phyloP scores from a whole-genome alignment of 2,888 invertebrate species.

The Baccha elongata region DNA sequence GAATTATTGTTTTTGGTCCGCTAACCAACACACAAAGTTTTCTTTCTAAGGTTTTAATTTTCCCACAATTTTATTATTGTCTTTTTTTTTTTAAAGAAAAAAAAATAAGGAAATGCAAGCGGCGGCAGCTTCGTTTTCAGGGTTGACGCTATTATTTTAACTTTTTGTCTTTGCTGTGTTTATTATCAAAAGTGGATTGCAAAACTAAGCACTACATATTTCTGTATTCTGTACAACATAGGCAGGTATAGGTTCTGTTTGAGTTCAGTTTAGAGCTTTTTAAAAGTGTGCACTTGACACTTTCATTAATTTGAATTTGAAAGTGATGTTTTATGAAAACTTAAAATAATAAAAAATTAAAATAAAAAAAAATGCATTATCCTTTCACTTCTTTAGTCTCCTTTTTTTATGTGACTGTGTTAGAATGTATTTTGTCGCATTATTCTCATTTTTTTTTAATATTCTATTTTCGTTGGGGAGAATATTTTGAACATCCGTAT shows the following conservation, averaged over 20 bases:
- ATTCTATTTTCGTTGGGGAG: conserved; percentile 9
- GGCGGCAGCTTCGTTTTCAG: conserved; percentile 43
- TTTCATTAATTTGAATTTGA: conserved; percentile 71
- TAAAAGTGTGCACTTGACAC: conserved; percentile 69
- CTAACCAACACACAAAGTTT: conserved; percentile 32
- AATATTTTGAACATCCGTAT: conserved; percentile 7
- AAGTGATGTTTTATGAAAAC: conserved; percentile 64
- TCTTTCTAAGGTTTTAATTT: conserved; percentile 29
- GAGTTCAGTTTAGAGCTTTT: conserved; percentile 55
- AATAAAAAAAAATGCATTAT: conserved; percentile 20
- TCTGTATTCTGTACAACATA: neutral
- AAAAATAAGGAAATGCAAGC: conserved; percentile 47
- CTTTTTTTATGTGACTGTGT: conserved; percentile 6
- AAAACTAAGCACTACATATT: neutral
- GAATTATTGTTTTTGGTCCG: neutral
- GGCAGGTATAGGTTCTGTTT: conserved; percentile 5
- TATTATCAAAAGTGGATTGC: conserved; percentile 17
- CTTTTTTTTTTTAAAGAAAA: conserved; percentile 36
- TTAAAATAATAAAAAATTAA: conserved; percentile 20
- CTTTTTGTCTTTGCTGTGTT: conserved; percentile 38
- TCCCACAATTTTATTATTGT: conserved; percentile 56
- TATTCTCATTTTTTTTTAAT: conserved; percentile 33
- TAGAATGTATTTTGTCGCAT: conserved; percentile 23
- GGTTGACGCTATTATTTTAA: conserved; percentile 44
- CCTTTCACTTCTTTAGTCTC: conserved; percentile 17